phyloP scores from a whole-genome alignment of 1,140 invertebrate species.

The Cotesia typhae region DNA sequence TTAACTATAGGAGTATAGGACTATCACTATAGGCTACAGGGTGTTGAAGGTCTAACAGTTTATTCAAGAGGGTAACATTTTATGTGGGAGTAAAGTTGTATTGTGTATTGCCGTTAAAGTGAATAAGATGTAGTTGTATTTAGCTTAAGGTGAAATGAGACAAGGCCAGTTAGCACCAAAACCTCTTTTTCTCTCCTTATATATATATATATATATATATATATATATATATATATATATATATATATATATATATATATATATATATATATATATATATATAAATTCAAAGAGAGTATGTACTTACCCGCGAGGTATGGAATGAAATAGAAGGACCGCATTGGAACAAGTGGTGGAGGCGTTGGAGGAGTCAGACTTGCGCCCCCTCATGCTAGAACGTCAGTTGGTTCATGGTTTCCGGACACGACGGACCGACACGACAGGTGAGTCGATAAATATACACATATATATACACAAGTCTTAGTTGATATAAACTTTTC shows the following conservation, averaged over 20 bases:
- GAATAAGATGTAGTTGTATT: neutral
- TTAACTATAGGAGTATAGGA: too few relatives aligned
- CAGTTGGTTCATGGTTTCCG: constrained; percentile 51
- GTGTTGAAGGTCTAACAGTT: neutral
- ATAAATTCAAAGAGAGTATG: constrained; percentile 23
- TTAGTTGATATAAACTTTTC: constrained; percentile 4
- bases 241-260: too few relatives aligned
- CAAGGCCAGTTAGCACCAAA: constrained; percentile 17
- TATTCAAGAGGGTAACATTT: neutral
- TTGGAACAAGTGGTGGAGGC: constrained; percentile 37
- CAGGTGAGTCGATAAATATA: constrained; percentile 32
- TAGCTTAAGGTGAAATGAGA: neutral
- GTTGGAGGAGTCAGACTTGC: constrained; percentile 37
- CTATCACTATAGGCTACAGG: neutral
- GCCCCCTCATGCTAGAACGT: constrained; percentile 37
- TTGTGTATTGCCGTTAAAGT: constrained; percentile 8
- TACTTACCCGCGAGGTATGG: constrained; percentile 8
- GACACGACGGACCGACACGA: constrained; percentile 48
- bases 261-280: neutral
- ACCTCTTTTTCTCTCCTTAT: neutral
- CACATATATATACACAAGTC: neutral
- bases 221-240: too few relatives aligned
- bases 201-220: too few relatives aligned
- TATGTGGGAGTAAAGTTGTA: constrained; percentile 33
- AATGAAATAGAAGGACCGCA: constrained; percentile 25